Conservation (phyloP, 2,797 vertebrate genomes). For the Mustela erminea region DNA sequence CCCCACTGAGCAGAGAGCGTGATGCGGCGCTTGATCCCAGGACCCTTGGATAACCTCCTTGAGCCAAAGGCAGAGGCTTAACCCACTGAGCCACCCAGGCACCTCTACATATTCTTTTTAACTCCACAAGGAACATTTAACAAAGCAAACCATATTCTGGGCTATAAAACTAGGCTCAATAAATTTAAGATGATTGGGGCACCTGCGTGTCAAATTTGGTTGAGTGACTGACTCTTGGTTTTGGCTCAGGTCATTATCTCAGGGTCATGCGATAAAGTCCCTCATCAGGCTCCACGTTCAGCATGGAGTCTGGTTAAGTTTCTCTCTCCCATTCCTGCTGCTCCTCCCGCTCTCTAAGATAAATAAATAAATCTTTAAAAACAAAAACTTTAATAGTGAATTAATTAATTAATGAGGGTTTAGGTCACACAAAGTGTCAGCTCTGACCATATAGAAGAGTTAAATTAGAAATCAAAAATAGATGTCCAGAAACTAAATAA, state of each 20-base stretch:
- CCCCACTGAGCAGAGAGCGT: no score
- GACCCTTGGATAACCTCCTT: no score
- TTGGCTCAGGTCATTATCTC: background rate
- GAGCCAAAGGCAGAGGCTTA: no score
- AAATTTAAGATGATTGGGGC: background rate
- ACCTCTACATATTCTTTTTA: background rate
- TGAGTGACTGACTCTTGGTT: background rate
- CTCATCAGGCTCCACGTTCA: background rate
- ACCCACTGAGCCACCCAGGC: no score
- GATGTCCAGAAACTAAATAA: background rate
- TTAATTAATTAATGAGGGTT: background rate
- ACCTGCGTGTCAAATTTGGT: background rate
- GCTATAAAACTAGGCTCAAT: background rate
- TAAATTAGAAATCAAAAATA: slow-evolving; percentile 37
- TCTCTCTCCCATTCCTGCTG: background rate
- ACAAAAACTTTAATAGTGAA: background rate
- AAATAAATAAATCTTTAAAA: background rate
- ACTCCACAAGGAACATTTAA: background rate
- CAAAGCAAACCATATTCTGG: background rate
- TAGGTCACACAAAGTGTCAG: background rate
- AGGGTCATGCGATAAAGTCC: background rate
- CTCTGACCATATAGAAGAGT: background rate
- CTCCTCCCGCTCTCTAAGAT: background rate
- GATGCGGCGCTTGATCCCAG: no score
- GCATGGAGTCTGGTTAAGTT: background rate